Evolutionary conservation across 2,113 vertebrate species (phyloP).

Genomic region (Oncorhynchus nerka): DNA sequence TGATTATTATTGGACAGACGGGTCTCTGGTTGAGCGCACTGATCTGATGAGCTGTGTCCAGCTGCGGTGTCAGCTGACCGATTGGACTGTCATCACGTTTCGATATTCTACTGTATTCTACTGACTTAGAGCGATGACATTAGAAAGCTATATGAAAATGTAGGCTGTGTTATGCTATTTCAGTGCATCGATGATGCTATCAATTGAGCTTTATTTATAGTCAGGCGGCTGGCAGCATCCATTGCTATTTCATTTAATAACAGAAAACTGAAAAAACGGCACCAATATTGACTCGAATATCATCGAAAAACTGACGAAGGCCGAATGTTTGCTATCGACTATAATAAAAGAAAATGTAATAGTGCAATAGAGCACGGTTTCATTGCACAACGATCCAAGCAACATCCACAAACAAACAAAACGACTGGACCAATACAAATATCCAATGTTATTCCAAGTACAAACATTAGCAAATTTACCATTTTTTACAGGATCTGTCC

Average conservation of each 20-base stretch:
- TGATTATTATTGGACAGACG: background rate
- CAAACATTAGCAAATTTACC: slow-evolving; percentile 36
- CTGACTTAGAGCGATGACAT: background rate
- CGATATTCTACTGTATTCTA: background rate
- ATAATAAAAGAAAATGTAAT: background rate
- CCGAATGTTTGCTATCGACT: background rate
- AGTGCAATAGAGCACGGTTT: background rate
- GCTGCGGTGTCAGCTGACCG: no score
- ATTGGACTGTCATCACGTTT: no score
- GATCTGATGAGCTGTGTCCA: no score
- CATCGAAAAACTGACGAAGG: background rate
- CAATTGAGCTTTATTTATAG: no score
- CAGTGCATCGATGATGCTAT: no score
- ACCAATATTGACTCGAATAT: background rate
- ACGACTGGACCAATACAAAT: background rate
- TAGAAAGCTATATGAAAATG: background rate
- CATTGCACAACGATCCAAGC: slow-evolving; percentile 12
- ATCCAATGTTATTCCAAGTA: background rate
- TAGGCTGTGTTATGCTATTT: no score
- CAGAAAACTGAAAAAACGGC: no score
- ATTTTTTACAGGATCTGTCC: slow-evolving; percentile 41
- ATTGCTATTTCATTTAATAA: no score
- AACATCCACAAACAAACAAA: background rate
- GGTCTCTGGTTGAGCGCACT: no score
- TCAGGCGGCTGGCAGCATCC: no score